Base-by-base conservation (phyloP, 2,888 invertebrate genomes). In the Lacanobia oleracea region DNA sequence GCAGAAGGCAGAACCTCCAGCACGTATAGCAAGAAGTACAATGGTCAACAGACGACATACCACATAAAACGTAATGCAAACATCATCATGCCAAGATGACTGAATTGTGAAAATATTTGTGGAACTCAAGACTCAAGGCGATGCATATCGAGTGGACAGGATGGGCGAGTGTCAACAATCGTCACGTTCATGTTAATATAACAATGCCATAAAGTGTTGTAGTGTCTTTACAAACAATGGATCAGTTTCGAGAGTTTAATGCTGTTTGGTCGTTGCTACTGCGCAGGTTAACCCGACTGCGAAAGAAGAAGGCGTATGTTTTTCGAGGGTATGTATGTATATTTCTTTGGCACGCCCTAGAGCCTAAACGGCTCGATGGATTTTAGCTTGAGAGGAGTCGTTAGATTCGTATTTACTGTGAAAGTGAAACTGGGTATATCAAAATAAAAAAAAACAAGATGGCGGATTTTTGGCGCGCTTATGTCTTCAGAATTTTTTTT, bases 41-140 rank as follows among this genome's bases (percentile, higher is more conserved):
- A 74, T 54, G 7, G 12, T 48, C 59, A 59, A 51, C n/a, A 43
- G 12, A 53, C 59, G 51, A 51, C n/a, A 43, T 12, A 37, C 2
- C 37, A 21, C 59, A 54, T 73, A 67, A 48, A 21, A 72, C 27
- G 21, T 5, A 59, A 59, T 9, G 8, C 62, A 59, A 59, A 67
- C 59, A 54, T 50, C 45, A 51, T 51, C n/a, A 66, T 14, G 10
- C 9, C 45, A 48, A 67, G 53, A 67, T 65, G 37, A 73, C 27
- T 16, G 43, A 57, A 5, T 50, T 56, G 74, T 61, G 67, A 43
- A 50, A 74, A 74, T 74, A 74, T 74, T 74, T 67, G 60, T 67
- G 33, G 59, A 74, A 67, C 40, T 68, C 50, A 69, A 68, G 18
- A 23, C 43, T 43, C 50, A 33, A 65, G 21, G 64, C 16, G 53